These are phyloP conservation scores for Apis florea DNA, from an alignment of 1,140 invertebrate genomes.

Conservation along the genomic window DNA sequence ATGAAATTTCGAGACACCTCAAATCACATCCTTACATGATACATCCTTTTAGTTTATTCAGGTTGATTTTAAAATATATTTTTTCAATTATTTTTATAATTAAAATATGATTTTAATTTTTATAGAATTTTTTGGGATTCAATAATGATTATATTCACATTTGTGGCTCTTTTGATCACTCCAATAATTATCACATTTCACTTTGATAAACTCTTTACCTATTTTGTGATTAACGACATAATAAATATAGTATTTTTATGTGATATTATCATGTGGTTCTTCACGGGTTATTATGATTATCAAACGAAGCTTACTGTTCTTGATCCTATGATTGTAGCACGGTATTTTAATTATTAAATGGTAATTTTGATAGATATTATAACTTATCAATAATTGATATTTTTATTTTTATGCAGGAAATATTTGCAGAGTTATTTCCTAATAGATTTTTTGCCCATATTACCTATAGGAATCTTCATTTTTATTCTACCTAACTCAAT, in stretches of 20 bases:
- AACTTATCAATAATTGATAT: not conserved
- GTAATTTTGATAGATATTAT: not conserved
- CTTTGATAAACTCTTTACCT: conserved; percentile 33
- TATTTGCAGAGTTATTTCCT: conserved; percentile 70
- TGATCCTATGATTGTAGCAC: conserved; percentile 62
- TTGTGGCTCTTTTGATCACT: conserved; percentile 47
- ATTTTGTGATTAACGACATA: conserved; percentile 20
- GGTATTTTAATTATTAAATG: conserved; percentile 51
- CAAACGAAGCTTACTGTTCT: conserved; percentile 62
- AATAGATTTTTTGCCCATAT: conserved; percentile 62
- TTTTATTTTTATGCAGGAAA: conserved; percentile 56
- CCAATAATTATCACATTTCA: conserved; percentile 67
- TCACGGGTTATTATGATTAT: conserved; percentile 73
- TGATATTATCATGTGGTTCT: conserved; percentile 67
- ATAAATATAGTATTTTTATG: conserved; percentile 62
- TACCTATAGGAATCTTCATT: conserved; percentile 67
- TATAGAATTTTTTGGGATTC: conserved; percentile 70
- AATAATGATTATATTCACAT: conserved; percentile 61
- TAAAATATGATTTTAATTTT: not conserved
- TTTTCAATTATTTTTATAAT: not conserved
- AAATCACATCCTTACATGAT: conserved; percentile 69
- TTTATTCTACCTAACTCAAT: conserved; percentile 16
- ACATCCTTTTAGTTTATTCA: conserved; percentile 74
- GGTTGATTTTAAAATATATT: conserved; percentile 44
- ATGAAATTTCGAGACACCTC: conserved; percentile 73